Conservation (phyloP, 92 coral and sea anemone genomes). For the Porites evermanni region DNA sequence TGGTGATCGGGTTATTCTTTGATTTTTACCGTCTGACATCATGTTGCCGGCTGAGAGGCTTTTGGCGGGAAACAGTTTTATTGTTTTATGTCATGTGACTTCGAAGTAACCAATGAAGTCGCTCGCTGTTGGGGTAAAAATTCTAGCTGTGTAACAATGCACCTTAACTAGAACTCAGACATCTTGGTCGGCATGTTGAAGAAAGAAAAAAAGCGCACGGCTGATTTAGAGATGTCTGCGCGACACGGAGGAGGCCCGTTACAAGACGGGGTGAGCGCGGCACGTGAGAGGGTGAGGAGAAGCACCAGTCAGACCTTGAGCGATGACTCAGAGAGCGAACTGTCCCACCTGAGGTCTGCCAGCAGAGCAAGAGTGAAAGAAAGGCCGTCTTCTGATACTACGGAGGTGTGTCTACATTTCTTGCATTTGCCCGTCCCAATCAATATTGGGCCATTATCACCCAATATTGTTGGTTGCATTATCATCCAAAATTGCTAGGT, state of each 20-base stretch:
- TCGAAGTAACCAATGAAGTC: no score
- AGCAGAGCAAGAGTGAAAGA: conserved; percentile 59
- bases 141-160: background rate
- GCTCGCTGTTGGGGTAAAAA: no score
- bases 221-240: conserved; percentile 50
- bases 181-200: conserved; percentile 96
- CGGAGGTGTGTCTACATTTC: conserved; percentile 7
- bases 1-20: no score
- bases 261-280: conserved; percentile 19
- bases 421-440: no score
- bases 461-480: no score
- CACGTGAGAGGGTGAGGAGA: conserved; percentile 43
- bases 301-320: conserved; percentile 74
- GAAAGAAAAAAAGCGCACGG: conserved; percentile 90
- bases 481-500: no score
- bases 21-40: no score
- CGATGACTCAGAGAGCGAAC: conserved; percentile 68
- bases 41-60: no score
- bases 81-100: no score
- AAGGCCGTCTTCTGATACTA: conserved; percentile 65
- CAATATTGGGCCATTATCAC: no score
- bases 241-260: conserved; percentile 47
- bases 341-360: conserved; percentile 28
- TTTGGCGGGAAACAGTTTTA: no score
- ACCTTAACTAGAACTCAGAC: conserved; percentile 58